Evolutionary conservation across 1,140 invertebrate genomes (phyloP).

Genomic region (Phenacoccus solenopsis): DNA sequence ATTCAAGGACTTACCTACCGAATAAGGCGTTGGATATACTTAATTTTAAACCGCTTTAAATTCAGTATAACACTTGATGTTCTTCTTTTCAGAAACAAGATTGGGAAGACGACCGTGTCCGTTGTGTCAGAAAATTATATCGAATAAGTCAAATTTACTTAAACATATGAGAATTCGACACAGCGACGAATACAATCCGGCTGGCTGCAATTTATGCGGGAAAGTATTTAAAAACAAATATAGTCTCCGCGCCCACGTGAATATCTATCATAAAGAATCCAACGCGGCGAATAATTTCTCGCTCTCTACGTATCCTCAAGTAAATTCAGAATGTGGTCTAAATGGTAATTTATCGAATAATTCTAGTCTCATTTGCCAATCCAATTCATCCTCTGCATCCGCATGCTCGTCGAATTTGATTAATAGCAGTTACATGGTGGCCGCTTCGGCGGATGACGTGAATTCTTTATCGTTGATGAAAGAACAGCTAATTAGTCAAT

Average conservation of each 20-base stretch:
- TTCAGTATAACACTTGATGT: too few relatives aligned
- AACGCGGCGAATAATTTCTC: neutral
- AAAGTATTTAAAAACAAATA: constrained; percentile 58
- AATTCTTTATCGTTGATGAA: neutral
- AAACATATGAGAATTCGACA: constrained; percentile 36
- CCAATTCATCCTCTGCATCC: neutral
- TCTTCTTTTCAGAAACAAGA: constrained; percentile 26
- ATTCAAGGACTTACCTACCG: too few relatives aligned
- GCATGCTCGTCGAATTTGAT: neutral
- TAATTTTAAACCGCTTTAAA: too few relatives aligned
- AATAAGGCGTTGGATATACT: too few relatives aligned
- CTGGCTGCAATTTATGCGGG: constrained; percentile 45
- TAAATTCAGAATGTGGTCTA: neutral
- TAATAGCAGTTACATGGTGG: neutral
- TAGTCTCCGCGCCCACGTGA: constrained; percentile 43
- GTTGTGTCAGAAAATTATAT: constrained; percentile 35
- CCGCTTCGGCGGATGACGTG: neutral
- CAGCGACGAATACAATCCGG: constrained; percentile 32
- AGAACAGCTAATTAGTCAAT: neutral
- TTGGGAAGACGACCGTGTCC: constrained; percentile 32
- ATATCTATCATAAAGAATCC: constrained; percentile 32
- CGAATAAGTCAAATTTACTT: constrained; percentile 35
- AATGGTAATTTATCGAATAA: neutral
- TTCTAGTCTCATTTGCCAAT: neutral
- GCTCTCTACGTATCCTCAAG: neutral